phyloP scores from a whole-genome alignment of 2,888 invertebrate genomes.

The Parnassius apollo region DNA sequence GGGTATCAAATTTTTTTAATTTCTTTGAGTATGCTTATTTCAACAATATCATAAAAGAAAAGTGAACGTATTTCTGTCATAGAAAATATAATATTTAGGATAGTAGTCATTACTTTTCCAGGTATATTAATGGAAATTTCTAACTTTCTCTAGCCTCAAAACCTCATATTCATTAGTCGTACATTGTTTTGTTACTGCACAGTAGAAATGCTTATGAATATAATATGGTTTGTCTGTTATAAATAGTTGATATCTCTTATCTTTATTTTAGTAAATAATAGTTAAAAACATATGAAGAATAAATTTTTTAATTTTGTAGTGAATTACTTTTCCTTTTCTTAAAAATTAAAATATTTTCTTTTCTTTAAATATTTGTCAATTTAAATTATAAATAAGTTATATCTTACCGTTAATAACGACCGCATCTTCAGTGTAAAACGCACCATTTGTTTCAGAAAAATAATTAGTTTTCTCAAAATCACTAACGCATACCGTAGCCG shows the following conservation, averaged over 20 bases:
- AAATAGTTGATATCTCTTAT: not conserved
- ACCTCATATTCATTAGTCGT: conserved; percentile 65
- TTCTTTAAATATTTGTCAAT: no score
- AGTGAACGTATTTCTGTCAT: conserved; percentile 18
- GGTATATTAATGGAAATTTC: conserved; percentile 65
- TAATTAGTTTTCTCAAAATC: conserved; percentile 50
- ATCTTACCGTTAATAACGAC: conserved; percentile 74
- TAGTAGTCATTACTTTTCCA: conserved; percentile 40
- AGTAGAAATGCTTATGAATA: conserved; percentile 40
- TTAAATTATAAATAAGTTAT: not conserved
- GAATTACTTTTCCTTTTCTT: not conserved
- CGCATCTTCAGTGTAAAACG: conserved; percentile 71
- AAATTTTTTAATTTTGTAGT: not conserved
- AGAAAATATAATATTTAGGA: conserved; percentile 42
- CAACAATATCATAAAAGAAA: not conserved
- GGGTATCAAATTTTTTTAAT: not conserved
- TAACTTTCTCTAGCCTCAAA: conserved; percentile 80
- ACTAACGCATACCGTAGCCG: conserved; percentile 56
- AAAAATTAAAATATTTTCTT: no score
- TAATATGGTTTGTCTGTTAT: not conserved
- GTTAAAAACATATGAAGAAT: not conserved
- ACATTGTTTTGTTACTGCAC: conserved; percentile 66
- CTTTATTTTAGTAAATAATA: not conserved
- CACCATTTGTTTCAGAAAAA: conserved; percentile 67
- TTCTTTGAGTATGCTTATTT: not conserved